A percentile compares a stretch with the other conserved stretches of the same genome.
These are phyloP conservation scores for Thryonomys swinderianus DNA, from an alignment of 2,113 vertebrate species.

Conservation along the genomic window DNA sequence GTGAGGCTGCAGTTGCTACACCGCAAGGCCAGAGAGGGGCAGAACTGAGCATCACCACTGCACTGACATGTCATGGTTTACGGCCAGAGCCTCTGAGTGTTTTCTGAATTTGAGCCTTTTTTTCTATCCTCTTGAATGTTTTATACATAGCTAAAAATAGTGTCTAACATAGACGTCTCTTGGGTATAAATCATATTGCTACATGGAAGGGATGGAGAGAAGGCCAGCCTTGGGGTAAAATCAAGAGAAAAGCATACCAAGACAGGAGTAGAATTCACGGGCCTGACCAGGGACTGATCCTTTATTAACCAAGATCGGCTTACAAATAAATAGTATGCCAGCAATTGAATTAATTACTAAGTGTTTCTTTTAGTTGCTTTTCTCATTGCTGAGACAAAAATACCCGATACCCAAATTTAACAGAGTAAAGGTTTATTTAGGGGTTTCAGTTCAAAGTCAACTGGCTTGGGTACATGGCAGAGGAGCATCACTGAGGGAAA, in stretches of 20 bases:
- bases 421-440: not conserved
- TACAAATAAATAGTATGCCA: conserved; percentile 2
- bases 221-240: not conserved
- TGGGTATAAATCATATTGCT: conserved; percentile 56
- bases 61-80: conserved; percentile 21
- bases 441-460: not conserved
- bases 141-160: conserved; percentile 72
- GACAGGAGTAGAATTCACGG: not conserved
- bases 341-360: not conserved
- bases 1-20: not conserved
- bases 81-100: conserved; percentile 50
- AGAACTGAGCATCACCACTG: not conserved
- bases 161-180: conserved; percentile 5
- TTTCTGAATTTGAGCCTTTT: conserved; percentile 52
- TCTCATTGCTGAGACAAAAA: not conserved
- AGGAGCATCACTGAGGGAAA: not conserved
- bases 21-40: not conserved
- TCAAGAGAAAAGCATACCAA: not conserved
- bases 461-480: not conserved
- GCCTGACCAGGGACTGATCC: not conserved
- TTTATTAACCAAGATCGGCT: not conserved
- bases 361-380: not conserved
- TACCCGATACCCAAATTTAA: not conserved
- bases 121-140: conserved; percentile 66
- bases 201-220: not conserved